Percentiles rank a stretch among this genome's conserved stretches.
Evolutionary conservation across 1,140 invertebrate genomes (phyloP).

Genomic region (Caerostris extrusa): DNA sequence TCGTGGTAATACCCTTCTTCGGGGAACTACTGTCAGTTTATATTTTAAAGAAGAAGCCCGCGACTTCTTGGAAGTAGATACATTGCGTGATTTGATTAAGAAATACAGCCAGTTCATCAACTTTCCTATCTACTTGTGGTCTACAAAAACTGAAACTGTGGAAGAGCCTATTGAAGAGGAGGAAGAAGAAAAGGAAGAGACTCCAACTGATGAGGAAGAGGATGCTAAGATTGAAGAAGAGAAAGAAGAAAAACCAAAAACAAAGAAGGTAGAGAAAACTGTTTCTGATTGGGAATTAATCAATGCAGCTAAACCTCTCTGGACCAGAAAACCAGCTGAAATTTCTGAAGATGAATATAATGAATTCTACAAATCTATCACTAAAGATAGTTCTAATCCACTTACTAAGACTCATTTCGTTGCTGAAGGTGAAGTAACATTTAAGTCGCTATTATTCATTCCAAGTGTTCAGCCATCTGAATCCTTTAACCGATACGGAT

Average conservation of each 20-base stretch:
- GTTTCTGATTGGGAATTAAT: slow-evolving; percentile 99
- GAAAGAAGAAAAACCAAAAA: slow-evolving; percentile 88
- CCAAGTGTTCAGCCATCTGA: slow-evolving; percentile 97
- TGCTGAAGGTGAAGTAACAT: slow-evolving; percentile 98
- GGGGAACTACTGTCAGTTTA: slow-evolving; percentile 92
- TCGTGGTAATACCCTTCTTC: slow-evolving; percentile 92
- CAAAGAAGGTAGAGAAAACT: slow-evolving; percentile 97
- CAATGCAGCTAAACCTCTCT: slow-evolving; percentile 97
- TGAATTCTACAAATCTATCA: slow-evolving; percentile 99
- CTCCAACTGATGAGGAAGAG: slow-evolving; percentile 85
- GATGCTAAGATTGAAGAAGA: slow-evolving; percentile 86
- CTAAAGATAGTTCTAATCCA: slow-evolving; percentile 99
- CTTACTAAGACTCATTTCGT: slow-evolving; percentile 99
- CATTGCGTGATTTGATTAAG: slow-evolving; percentile 93
- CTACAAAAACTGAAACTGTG: slow-evolving; percentile 93
- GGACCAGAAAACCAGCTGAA: slow-evolving; percentile 98
- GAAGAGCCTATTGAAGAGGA: slow-evolving; percentile 89
- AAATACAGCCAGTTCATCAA: slow-evolving; percentile 99
- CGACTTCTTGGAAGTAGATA: slow-evolving; percentile 96
- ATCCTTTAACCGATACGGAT: slow-evolving; percentile 90
- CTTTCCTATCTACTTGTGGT: slow-evolving; percentile 98
- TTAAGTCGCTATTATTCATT: slow-evolving; percentile 96
- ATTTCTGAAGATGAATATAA: slow-evolving; percentile 99
- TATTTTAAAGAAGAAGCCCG: slow-evolving; percentile 98
- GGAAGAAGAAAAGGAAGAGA: slow-evolving; percentile 91